These are phyloP conservation scores for Drosophila ercepeae DNA, from an alignment of 1,140 invertebrate genomes.

Conservation along the genomic window DNA sequence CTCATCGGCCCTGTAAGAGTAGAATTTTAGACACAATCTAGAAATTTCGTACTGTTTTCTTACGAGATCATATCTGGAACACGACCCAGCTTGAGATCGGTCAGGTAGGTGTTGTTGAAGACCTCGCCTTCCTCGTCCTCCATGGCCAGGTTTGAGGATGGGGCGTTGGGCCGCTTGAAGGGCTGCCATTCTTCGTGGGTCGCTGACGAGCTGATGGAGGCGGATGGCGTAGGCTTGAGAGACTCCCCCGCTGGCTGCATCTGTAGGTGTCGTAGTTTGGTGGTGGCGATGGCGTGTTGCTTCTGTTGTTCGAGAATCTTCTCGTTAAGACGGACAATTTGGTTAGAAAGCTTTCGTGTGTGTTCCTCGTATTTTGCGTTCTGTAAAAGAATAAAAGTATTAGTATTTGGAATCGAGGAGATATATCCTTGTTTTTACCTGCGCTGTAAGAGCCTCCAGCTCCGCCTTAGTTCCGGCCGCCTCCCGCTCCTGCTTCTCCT, in stretches of 20 bases:
- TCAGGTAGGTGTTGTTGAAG: slow-evolving; percentile 90
- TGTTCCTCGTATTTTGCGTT: slow-evolving; percentile 77
- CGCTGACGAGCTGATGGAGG: not conserved
- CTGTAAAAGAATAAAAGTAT: slow-evolving; percentile 15
- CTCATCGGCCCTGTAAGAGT: slow-evolving; percentile 84
- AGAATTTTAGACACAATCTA: not conserved
- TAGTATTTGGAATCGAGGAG: not conserved
- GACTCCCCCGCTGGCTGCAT: slow-evolving; percentile 14
- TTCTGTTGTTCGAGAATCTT: slow-evolving; percentile 75
- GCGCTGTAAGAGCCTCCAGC: slow-evolving; percentile 46
- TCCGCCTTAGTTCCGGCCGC: slow-evolving; percentile 37
- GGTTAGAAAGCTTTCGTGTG: slow-evolving; percentile 68
- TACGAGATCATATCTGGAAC: slow-evolving; percentile 60
- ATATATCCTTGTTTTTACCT: slow-evolving; percentile 50
- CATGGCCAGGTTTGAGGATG: slow-evolving; percentile 84
- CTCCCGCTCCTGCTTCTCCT: slow-evolving; percentile 82
- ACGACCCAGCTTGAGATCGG: slow-evolving; percentile 86
- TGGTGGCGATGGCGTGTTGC: slow-evolving; percentile 64
- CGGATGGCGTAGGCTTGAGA: not conserved
- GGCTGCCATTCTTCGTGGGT: slow-evolving; percentile 43
- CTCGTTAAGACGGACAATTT: slow-evolving; percentile 78
- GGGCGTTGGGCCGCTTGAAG: slow-evolving; percentile 53
- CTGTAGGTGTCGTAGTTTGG: slow-evolving; percentile 67
- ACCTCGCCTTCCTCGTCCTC: slow-evolving; percentile 93
- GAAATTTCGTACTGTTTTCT: not conserved